A percentile compares a stretch with the other conserved stretches of the same genome.
Conservation (phyloP, 2,113 vertebrate genomes). For the Halichoeres trimaculatus region DNA sequence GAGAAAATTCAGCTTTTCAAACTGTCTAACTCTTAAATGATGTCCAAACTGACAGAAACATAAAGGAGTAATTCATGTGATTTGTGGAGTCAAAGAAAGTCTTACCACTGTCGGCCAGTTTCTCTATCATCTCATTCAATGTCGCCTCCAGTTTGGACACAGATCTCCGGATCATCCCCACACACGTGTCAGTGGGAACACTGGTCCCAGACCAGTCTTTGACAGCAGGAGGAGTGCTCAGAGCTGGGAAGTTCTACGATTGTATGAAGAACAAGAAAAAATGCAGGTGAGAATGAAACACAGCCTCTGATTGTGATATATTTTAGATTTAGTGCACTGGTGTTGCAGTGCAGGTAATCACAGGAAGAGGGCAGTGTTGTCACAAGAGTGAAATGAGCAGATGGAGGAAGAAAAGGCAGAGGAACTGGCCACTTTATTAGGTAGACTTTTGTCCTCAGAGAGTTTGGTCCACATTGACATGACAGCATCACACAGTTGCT, state of each 20-base stretch:
- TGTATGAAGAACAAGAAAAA: neutral
- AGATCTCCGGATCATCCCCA: conserved; percentile 79
- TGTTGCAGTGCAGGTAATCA: neutral
- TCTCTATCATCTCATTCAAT: conserved; percentile 69
- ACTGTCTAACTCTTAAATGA: neutral
- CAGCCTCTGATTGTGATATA: too few relatives aligned
- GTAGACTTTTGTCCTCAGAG: too few relatives aligned
- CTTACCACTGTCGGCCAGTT: conserved; percentile 77
- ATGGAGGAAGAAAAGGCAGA: neutral
- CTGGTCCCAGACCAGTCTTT: conserved; percentile 82
- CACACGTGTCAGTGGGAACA: conserved; percentile 75
- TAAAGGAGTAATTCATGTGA: too few relatives aligned
- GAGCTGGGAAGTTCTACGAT: conserved; percentile 78
- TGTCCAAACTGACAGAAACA: neutral
- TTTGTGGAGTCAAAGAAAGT: neutral
- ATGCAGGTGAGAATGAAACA: fast-evolving
- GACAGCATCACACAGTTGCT: too few relatives aligned
- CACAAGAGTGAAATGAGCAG: neutral
- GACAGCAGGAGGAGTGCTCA: conserved; percentile 72
- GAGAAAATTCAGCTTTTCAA: neutral
- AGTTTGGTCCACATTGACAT: too few relatives aligned
- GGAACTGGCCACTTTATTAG: neutral
- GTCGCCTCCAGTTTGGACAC: conserved; percentile 74
- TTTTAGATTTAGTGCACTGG: too few relatives aligned
- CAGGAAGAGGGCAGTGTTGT: conserved; percentile 6